phyloP scores from a whole-genome alignment of 1,140 invertebrate genomes.

The Pseudobourletiella spinata region DNA sequence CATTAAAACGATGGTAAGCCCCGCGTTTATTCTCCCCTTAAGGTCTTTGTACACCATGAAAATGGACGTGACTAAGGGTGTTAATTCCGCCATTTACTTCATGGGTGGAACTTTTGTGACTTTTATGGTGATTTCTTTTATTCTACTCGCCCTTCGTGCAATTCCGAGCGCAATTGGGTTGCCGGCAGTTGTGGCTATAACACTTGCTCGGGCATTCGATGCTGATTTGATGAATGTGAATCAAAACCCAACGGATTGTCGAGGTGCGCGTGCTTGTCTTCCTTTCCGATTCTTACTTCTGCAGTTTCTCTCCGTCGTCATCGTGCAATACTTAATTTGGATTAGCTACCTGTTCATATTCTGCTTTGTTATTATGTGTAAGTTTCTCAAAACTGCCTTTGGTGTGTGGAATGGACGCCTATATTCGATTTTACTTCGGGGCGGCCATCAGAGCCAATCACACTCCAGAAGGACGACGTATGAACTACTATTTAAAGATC shows the following conservation, averaged over 20 bases:
- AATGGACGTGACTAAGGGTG: too few species aligned
- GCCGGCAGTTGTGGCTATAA: not conserved
- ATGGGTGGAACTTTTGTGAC: not conserved
- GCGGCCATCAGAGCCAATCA: conserved; percentile 12
- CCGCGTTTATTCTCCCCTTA: too few species aligned
- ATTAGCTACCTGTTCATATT: not conserved
- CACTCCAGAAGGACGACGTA: conserved; percentile 11
- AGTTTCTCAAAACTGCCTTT: conserved; percentile 24
- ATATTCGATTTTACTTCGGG: conserved; percentile 18
- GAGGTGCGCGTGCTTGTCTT: not conserved
- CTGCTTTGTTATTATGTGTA: conserved; percentile 8
- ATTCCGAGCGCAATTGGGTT: not conserved
- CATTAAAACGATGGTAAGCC: too few species aligned
- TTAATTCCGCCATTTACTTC: not conserved
- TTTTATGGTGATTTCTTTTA: not conserved
- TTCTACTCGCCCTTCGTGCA: too few species aligned
- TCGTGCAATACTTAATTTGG: not conserved
- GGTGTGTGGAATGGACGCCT: conserved; percentile 21
- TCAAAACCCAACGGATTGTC: not conserved
- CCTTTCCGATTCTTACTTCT: not conserved
- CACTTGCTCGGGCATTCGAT: not conserved
- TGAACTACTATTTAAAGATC: conserved; percentile 17
- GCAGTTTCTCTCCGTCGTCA: not conserved
- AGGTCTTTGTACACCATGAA: too few species aligned
- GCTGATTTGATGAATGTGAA: not conserved